A percentile compares a stretch with the other conserved stretches of the same genome.
phyloP scores from a whole-genome alignment of 1,140 invertebrate species.

The Ridgeia piscesae region DNA sequence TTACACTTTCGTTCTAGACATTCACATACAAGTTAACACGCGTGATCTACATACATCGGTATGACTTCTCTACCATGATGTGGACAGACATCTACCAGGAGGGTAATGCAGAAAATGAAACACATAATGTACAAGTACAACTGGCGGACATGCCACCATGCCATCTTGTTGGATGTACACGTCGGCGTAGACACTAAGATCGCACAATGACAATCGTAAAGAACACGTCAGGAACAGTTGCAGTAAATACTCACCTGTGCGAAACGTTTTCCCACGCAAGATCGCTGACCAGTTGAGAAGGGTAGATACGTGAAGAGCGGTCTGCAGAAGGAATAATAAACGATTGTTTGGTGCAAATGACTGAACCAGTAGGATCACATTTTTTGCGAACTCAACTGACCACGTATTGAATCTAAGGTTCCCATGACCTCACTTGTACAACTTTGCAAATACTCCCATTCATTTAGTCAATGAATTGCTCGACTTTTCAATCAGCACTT shows the following conservation, averaged over 20 bases:
- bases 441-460: neutral
- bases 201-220: too few species aligned
- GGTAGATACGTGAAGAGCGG: neutral
- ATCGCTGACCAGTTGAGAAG: slow-evolving; percentile 18
- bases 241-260: slow-evolving; percentile 1
- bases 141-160: too few species aligned
- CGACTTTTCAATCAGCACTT: neutral
- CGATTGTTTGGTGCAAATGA: neutral
- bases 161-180: too few species aligned
- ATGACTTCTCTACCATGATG: too few species aligned
- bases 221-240: neutral
- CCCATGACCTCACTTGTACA: neutral
- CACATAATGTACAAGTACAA: too few species aligned
- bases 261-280: slow-evolving; percentile 15
- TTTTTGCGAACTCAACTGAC: neutral
- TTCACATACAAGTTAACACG: slow-evolving; percentile 5
- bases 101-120: too few species aligned
- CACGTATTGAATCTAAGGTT: neutral
- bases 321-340: slow-evolving; percentile 3
- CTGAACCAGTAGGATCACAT: neutral
- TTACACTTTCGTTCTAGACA: neutral
- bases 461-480: neutral
- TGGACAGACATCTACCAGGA: too few species aligned
- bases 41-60: too few species aligned
- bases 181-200: too few species aligned